Evolutionary conservation across 2,113 vertebrate genomes (phyloP).

Genomic region (Catharus minimus): DNA sequence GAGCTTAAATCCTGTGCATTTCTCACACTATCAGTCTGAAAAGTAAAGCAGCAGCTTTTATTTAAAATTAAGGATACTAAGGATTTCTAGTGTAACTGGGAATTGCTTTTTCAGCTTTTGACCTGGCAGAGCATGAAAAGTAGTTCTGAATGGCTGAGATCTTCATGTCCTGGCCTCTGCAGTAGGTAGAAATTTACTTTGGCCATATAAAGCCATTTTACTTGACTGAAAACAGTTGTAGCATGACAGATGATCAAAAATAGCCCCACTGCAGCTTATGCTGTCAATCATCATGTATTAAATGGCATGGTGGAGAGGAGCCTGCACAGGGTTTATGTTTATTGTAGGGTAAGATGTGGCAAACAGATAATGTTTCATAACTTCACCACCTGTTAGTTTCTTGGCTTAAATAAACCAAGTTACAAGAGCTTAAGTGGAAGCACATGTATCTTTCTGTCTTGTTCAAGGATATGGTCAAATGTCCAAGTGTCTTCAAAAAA

Average conservation of each 20-base stretch:
- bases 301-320: slow-evolving; percentile 65
- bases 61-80: background rate
- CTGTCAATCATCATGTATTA: slow-evolving; percentile 86
- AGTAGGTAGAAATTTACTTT: slow-evolving; percentile 83
- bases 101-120: slow-evolving; percentile 44
- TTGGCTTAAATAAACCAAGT: slow-evolving; percentile 65
- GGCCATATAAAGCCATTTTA: slow-evolving; percentile 86
- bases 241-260: slow-evolving; percentile 92
- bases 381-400: slow-evolving; percentile 75
- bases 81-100: background rate
- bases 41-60: slow-evolving; percentile 2
- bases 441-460: slow-evolving; percentile 45
- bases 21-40: background rate
- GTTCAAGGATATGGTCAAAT: slow-evolving; percentile 31
- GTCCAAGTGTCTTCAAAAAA: slow-evolving; percentile 61
- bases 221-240: slow-evolving; percentile 78
- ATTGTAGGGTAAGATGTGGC: slow-evolving; percentile 55
- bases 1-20: background rate
- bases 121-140: slow-evolving; percentile 31
- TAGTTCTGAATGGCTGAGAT: slow-evolving; percentile 55
- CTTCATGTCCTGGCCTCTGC: slow-evolving; percentile 61
- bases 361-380: slow-evolving; percentile 70
- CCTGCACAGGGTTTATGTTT: slow-evolving; percentile 64
- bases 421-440: slow-evolving; percentile 51
- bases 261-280: slow-evolving; percentile 87